Evolutionary conservation across 2,113 vertebrate species (phyloP), one percentile per base, ranked within the genome.

Genomic region (Cololabis saira): DNA sequence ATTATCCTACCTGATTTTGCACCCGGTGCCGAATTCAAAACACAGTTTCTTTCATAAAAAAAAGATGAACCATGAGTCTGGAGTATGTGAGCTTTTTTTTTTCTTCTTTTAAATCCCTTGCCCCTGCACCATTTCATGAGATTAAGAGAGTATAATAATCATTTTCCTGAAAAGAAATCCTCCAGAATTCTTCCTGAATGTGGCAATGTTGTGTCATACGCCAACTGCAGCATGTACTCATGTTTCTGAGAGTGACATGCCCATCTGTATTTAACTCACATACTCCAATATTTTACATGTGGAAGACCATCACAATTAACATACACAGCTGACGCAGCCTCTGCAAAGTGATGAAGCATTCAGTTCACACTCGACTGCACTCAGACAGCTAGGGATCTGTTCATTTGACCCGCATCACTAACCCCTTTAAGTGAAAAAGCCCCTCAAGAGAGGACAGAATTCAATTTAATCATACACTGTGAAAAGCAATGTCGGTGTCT

Each of bases 1-100:
- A 51, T 59, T 49, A n/a, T 22, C 55, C 12, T 18, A 27, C 50
- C 43, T 69, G 74, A 79, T 76, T 77, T 74, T 58, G 74, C 40
- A 55, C 51, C 81, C 81, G 67, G 76, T 77, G 50, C 65, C 78
- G 63, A 74, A 74, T 69, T 80, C 62, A 72, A 74, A 84, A 73
- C 78, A 74, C 71, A 78, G 82, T 60, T 59, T 82, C 81, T 81
- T 69, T 84, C 64, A 89, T 74, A 81, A 87, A 87, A 83, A n/a
- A 44, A 85, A 66, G 82, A 87, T 88, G 71, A 87, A 70, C 75
- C 69, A 43, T 74, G 68, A 80, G 65, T 56, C 60, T 67, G 50
- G 67, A 85, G 76, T 63, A 50, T 30, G 60, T 64, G 63, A 77
- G 74, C 81, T 83, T 85, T 17, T 45, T 16, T 45, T 45, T 45